These are phyloP conservation scores for Brachymystax lenok DNA, from an alignment of 2,797 vertebrate species.

Conservation along the genomic window DNA sequence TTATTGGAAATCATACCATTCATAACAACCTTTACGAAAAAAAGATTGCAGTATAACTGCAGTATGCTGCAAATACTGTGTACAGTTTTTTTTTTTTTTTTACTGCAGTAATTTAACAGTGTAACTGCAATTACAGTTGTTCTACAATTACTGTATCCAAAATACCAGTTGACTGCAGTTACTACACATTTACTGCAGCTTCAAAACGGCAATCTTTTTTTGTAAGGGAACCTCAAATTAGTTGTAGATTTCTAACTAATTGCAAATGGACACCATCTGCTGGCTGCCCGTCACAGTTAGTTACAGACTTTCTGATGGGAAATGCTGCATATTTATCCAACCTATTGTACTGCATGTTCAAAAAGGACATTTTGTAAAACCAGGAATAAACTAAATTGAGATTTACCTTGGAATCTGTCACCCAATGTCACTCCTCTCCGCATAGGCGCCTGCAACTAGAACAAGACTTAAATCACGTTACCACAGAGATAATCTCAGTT, in stretches of 20 bases:
- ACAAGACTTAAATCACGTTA: no score
- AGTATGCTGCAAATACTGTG: no score
- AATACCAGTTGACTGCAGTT: no score
- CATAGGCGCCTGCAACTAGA: neutral
- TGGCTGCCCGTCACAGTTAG: neutral
- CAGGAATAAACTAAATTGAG: neutral
- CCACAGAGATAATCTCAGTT: no score
- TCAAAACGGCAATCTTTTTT: no score
- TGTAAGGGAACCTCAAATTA: neutral
- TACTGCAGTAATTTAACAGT: no score
- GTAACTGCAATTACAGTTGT: no score
- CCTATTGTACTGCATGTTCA: neutral
- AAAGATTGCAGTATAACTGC: no score
- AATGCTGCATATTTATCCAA: neutral
- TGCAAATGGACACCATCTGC: neutral
- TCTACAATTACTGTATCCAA: no score
- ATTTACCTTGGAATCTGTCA: neutral
- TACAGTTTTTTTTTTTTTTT: no score
- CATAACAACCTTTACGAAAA: neutral
- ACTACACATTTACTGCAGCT: no score
- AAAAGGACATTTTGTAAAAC: neutral
- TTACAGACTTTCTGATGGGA: neutral
- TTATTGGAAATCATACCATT: neutral
- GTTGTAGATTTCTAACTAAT: neutral
- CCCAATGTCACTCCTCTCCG: neutral